Conservation (phyloP, 2,888 invertebrate species). For the Cyaniris semiargus region DNA sequence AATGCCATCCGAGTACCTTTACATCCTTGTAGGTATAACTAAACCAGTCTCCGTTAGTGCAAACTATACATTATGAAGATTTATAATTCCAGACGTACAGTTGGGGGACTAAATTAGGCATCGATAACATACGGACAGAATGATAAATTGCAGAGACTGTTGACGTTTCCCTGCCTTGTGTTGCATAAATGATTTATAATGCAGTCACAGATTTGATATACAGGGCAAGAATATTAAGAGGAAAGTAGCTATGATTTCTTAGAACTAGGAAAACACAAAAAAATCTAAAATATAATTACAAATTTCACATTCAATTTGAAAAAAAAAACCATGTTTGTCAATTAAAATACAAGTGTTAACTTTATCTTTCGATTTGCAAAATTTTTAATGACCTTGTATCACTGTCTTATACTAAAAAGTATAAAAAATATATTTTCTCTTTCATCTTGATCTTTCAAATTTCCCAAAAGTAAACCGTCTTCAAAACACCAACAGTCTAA, state of each 20-base stretch:
- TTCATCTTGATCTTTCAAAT: too few species aligned
- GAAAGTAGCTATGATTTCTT: background rate
- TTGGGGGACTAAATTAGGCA: conserved; percentile 20
- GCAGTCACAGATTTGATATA: conserved; percentile 11
- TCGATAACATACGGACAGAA: conserved; percentile 25
- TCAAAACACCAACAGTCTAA: too few species aligned
- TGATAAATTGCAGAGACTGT: conserved; percentile 23
- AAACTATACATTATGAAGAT: background rate
- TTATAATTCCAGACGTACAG: conserved; percentile 7
- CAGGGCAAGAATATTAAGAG: background rate
- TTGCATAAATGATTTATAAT: conserved; percentile 27
- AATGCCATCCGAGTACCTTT: too few species aligned
- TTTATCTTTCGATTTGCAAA: too few species aligned
- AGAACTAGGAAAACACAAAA: background rate
- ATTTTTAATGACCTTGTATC: too few species aligned
- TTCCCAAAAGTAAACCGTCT: too few species aligned
- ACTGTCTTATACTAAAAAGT: too few species aligned
- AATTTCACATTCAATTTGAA: background rate
- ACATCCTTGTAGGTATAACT: background rate
- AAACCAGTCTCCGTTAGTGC: background rate
- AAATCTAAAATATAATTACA: too few species aligned
- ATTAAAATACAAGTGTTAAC: background rate
- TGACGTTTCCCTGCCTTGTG: conserved; percentile 24
- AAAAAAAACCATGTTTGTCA: background rate
- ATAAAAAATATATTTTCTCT: too few species aligned